Conservation (phyloP, 1,140 invertebrate species). For the Eriocheir sinensis region DNA sequence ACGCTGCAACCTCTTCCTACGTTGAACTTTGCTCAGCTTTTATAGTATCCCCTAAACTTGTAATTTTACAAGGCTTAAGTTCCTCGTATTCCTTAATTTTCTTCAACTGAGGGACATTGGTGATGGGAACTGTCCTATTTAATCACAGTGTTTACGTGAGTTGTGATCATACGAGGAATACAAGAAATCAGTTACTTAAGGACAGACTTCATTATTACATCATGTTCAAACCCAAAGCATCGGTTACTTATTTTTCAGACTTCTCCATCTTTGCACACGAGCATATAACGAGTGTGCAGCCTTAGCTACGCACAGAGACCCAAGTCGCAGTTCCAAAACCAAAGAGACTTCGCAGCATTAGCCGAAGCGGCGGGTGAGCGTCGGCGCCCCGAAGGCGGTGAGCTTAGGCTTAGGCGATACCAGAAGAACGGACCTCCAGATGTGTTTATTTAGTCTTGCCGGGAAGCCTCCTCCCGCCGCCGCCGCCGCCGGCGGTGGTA, state of each 20-base stretch:
- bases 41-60: too few species aligned
- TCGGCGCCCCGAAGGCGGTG: neutral
- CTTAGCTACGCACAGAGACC: neutral
- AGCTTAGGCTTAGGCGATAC: constrained; percentile 10
- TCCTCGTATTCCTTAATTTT: too few species aligned
- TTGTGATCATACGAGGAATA: too few species aligned
- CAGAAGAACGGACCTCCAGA: constrained; percentile 48
- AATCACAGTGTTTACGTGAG: too few species aligned
- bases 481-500: neutral
- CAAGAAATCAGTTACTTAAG: too few species aligned
- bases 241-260: neutral
- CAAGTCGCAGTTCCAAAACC: neutral
- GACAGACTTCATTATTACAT: too few species aligned
- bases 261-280: neutral
- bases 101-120: too few species aligned
- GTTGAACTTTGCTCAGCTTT: too few species aligned
- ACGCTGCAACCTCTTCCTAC: too few species aligned
- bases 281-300: neutral
- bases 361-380: neutral
- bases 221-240: too few species aligned
- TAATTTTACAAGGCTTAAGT: too few species aligned
- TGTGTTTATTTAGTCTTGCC: constrained; percentile 47
- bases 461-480: constrained; percentile 25
- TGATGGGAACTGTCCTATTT: too few species aligned
- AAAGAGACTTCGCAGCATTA: neutral